Evolutionary conservation across 2,113 vertebrate species (phyloP).

Genomic region (Lycocorax pyrrhopterus): DNA sequence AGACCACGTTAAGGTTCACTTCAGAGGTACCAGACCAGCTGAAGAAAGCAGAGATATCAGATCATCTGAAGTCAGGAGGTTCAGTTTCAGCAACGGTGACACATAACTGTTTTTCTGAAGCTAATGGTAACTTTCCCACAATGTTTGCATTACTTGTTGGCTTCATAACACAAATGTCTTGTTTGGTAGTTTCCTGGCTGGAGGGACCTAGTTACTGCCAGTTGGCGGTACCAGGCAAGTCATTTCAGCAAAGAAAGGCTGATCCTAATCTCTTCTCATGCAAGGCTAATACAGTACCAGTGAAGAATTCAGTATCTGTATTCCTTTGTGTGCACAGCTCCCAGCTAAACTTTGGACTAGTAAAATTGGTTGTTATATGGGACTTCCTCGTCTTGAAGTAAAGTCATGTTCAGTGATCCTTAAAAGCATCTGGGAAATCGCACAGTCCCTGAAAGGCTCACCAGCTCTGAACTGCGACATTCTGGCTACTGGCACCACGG

Average conservation of each 20-base stretch:
- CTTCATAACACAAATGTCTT: background rate
- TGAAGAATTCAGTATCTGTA: conserved; percentile 47
- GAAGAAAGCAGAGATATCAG: background rate
- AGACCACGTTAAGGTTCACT: background rate
- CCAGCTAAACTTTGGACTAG: background rate
- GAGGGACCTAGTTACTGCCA: background rate
- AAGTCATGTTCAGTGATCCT: background rate
- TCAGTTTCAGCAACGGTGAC: background rate
- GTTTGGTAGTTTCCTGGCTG: conserved; percentile 13
- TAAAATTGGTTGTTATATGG: background rate
- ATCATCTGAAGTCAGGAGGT: background rate
- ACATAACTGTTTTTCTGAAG: background rate
- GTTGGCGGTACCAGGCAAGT: conserved; percentile 48
- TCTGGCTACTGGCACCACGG: conserved; percentile 8
- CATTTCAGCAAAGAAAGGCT: conserved; percentile 43
- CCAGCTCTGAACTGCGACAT: conserved; percentile 22
- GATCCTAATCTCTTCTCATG: conserved; percentile 60
- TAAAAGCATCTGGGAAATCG: conserved; percentile 5
- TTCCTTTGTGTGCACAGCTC: background rate
- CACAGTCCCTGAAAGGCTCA: background rate
- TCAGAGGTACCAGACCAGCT: background rate
- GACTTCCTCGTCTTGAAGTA: background rate
- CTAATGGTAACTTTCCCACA: background rate
- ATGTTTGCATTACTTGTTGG: background rate
- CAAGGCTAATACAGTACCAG: conserved; percentile 45